phyloP scores from a whole-genome alignment of 2,797 vertebrate species.

The Poecilia gillii region DNA sequence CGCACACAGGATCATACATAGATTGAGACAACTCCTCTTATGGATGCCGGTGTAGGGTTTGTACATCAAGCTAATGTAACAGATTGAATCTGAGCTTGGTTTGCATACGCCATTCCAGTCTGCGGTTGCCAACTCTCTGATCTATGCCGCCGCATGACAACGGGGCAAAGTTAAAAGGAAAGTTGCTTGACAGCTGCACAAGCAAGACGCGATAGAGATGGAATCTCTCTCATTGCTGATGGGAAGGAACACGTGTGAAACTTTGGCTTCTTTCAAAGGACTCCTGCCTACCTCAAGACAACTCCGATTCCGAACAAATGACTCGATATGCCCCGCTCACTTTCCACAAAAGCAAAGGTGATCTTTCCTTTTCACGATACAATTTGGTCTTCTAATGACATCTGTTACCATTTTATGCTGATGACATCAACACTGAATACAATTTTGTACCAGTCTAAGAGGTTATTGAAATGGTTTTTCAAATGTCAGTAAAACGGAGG shows the following conservation, averaged over 20 bases:
- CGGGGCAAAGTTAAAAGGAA: neutral
- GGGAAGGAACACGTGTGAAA: neutral
- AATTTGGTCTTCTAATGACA: neutral
- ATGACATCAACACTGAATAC: neutral
- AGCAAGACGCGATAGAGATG: neutral
- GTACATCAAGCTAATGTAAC: neutral
- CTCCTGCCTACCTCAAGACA: neutral
- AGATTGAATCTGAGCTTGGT: neutral
- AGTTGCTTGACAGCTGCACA: neutral
- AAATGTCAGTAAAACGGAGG: neutral
- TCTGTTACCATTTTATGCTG: neutral
- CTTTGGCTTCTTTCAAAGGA: neutral
- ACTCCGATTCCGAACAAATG: neutral
- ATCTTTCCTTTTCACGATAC: neutral
- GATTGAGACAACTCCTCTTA: neutral
- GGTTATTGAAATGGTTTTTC: neutral
- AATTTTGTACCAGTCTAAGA: neutral
- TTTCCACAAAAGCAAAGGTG: neutral
- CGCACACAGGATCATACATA: neutral
- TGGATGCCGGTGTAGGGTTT: neutral
- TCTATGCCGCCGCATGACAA: neutral
- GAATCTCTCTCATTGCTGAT: neutral
- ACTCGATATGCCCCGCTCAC: too few relatives aligned
- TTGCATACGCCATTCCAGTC: neutral
- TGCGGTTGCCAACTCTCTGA: conserved; percentile 2